Evolutionary conservation across 1,140 invertebrate genomes (phyloP).

Genomic region (Micrasema longulum): DNA sequence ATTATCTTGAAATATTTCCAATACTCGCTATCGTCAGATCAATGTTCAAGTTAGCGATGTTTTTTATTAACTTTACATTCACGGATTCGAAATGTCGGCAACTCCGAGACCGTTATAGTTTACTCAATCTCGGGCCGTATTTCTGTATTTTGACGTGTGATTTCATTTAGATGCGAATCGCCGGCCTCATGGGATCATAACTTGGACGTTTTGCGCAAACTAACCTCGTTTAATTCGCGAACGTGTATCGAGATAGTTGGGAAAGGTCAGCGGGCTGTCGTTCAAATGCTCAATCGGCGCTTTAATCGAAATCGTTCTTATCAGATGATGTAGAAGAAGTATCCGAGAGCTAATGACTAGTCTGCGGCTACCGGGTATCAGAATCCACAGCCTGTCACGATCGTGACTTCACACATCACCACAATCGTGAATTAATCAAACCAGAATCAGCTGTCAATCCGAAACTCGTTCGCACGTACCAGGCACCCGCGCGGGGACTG

Average conservation of each 20-base stretch:
- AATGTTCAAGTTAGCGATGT: background rate
- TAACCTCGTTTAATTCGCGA: background rate
- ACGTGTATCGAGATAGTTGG: background rate
- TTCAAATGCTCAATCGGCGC: background rate
- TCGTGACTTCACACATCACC: background rate
- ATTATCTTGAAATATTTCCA: conserved; percentile 10
- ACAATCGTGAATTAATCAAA: too few relatives aligned
- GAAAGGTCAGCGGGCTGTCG: conserved; percentile 13
- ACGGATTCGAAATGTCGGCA: too few relatives aligned
- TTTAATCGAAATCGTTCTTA: background rate
- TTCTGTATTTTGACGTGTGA: too few relatives aligned
- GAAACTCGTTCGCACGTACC: too few relatives aligned
- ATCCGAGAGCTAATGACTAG: background rate
- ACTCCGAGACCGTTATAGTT: too few relatives aligned
- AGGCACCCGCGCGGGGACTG: too few relatives aligned
- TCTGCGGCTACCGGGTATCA: background rate
- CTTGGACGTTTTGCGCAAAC: too few relatives aligned
- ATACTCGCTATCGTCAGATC: background rate
- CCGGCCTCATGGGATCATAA: too few relatives aligned
- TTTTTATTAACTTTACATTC: background rate
- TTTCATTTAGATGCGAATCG: too few relatives aligned
- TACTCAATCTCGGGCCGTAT: too few relatives aligned
- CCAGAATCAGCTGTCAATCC: too few relatives aligned
- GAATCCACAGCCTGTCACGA: background rate
- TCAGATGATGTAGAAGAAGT: background rate